phyloP scores from a whole-genome alignment of 2,797 vertebrate species.

The Xyrichtys novacula region DNA sequence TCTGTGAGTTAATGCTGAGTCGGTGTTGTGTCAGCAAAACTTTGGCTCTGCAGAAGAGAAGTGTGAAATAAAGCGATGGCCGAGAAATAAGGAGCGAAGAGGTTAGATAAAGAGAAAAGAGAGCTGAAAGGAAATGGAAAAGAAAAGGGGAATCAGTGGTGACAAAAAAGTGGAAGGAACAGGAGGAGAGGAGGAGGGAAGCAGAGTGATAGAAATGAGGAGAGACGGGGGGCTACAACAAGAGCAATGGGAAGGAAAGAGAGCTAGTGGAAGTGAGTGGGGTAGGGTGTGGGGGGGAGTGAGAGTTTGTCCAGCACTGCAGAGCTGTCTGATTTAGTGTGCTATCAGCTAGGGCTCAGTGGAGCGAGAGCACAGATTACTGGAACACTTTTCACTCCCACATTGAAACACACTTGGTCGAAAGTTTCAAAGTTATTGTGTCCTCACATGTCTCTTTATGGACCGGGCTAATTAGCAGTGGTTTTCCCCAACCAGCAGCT shows the following conservation, averaged over 20 bases:
- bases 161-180: slow-evolving; percentile 27
- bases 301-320: slow-evolving; percentile 66
- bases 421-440: slow-evolving; percentile 33
- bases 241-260: slow-evolving; percentile 17
- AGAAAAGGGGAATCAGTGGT: not conserved
- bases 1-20: slow-evolving; percentile 66
- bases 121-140: not conserved
- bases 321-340: slow-evolving; percentile 79
- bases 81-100: slow-evolving; percentile 8
- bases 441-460: slow-evolving; percentile 12
- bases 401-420: slow-evolving; percentile 11
- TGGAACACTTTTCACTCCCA: slow-evolving; percentile 48
- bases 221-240: slow-evolving; percentile 23
- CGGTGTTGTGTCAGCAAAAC: slow-evolving; percentile 76
- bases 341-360: slow-evolving; percentile 68
- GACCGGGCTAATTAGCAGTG: slow-evolving; percentile 41
- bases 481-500: slow-evolving; percentile 23
- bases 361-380: slow-evolving; percentile 70
- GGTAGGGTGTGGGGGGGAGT: slow-evolving; percentile 35
- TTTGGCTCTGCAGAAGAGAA: slow-evolving; percentile 62
- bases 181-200: slow-evolving; percentile 13
- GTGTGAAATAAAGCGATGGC: slow-evolving; percentile 38
- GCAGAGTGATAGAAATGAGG: slow-evolving; percentile 31
- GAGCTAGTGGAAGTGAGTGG: slow-evolving; percentile 15
- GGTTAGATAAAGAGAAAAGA: not conserved